Percentiles rank a stretch among this genome's conserved stretches.
Conservation (phyloP, 2,888 invertebrate species). For the Diarsia rubi region DNA sequence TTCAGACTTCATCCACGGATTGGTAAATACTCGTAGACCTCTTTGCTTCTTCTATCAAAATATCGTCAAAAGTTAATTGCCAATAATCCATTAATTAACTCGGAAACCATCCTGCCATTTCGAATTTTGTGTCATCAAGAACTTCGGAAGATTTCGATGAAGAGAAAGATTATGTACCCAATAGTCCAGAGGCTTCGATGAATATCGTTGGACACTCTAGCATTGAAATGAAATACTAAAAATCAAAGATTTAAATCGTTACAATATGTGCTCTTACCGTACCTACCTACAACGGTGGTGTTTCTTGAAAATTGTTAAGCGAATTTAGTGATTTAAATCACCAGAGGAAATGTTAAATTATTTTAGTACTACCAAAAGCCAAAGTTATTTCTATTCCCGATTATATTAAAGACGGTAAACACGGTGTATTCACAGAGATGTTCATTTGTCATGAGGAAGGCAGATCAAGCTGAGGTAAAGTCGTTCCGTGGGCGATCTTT, state of each 20-base stretch:
- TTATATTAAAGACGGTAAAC: conserved; percentile 13
- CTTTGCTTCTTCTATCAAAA: neutral
- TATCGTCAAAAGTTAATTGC: neutral
- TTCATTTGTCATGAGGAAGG: conserved; percentile 43
- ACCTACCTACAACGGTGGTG: too few species aligned
- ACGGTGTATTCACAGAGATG: conserved; percentile 32
- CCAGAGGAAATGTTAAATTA: neutral
- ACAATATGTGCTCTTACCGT: neutral
- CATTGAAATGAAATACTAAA: neutral
- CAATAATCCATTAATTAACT: neutral
- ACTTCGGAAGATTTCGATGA: neutral
- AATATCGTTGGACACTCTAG: neutral
- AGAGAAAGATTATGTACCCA: neutral
- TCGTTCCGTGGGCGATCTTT: conserved; percentile 48
- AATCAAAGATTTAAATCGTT: neutral
- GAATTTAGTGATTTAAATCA: neutral
- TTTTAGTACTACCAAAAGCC: neutral
- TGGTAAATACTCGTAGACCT: too few species aligned
- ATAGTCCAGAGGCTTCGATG: neutral
- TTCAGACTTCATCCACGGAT: too few species aligned
- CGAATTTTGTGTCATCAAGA: neutral
- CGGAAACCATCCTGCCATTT: neutral
- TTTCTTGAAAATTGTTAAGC: neutral
- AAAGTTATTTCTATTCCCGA: neutral
- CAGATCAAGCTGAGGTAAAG: conserved; percentile 15